These are phyloP conservation scores for Ceramica pisi DNA, from an alignment of 2,888 invertebrate genomes.

Conservation along the genomic window DNA sequence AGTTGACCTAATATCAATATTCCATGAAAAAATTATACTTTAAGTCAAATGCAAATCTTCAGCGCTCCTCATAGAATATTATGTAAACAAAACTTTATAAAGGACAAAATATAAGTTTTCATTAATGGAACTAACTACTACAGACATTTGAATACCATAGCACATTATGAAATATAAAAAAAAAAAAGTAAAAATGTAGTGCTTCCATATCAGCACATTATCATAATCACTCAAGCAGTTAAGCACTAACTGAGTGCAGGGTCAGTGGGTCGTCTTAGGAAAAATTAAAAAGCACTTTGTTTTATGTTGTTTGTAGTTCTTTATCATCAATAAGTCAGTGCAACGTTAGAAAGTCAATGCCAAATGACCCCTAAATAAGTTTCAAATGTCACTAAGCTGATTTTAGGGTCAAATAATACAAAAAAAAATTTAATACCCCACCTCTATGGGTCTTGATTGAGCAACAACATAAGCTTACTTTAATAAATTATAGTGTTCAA, in stretches of 20 bases:
- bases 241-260: background rate
- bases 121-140: background rate
- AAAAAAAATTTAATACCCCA: background rate
- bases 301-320: background rate
- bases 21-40: background rate
- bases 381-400: constrained; percentile 37
- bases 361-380: background rate
- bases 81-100: constrained; percentile 16
- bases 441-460: constrained; percentile 5
- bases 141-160: background rate
- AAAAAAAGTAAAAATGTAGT: background rate
- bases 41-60: background rate
- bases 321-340: constrained; percentile 1
- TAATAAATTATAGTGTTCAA: constrained; percentile 19
- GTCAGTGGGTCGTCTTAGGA: too few species aligned
- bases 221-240: constrained; percentile 3
- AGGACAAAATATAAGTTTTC: background rate
- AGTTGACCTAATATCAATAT: constrained; percentile 29
- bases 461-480: constrained; percentile 4
- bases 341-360: constrained; percentile 33
- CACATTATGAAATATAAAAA: background rate
- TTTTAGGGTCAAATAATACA: constrained; percentile 19
- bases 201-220: background rate
- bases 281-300: background rate
- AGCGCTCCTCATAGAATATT: background rate